phyloP scores from a whole-genome alignment of 2,888 invertebrate genomes.

The Danaus chrysippus region DNA sequence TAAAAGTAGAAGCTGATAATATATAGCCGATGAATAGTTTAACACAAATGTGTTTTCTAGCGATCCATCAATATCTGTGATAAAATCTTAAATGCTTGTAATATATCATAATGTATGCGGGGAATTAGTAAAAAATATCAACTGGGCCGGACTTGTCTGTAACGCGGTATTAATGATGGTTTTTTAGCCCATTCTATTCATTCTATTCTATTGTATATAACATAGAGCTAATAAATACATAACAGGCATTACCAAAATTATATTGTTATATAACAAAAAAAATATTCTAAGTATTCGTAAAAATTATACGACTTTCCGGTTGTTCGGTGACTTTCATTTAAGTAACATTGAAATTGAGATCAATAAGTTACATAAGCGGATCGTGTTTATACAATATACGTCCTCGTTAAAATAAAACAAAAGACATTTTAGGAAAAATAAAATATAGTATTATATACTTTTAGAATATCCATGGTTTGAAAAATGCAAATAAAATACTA shows the following conservation, averaged over 20 bases:
- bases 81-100: constrained; percentile 71
- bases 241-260: not conserved
- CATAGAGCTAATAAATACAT: constrained; percentile 8
- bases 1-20: not conserved
- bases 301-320: no score
- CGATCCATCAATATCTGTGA: constrained; percentile 56
- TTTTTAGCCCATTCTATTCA: constrained; percentile 21
- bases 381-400: no score
- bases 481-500: not conserved
- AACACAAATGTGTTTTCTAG: constrained; percentile 39
- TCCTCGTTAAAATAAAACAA: no score
- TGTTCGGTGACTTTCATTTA: no score
- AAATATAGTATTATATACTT: not conserved
- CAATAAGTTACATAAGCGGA: no score
- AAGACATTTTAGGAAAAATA: not conserved
- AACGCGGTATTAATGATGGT: constrained; percentile 29
- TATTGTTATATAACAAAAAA: constrained; percentile 8
- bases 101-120: constrained; percentile 65
- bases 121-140: constrained; percentile 51
- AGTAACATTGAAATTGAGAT: no score
- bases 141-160: constrained; percentile 25
- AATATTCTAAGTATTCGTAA: no score
- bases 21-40: constrained; percentile 7
- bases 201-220: constrained; percentile 10
- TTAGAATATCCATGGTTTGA: not conserved